Evolutionary conservation across 1,140 invertebrate genomes (phyloP).

Genomic region (Asbolus verrucosus): DNA sequence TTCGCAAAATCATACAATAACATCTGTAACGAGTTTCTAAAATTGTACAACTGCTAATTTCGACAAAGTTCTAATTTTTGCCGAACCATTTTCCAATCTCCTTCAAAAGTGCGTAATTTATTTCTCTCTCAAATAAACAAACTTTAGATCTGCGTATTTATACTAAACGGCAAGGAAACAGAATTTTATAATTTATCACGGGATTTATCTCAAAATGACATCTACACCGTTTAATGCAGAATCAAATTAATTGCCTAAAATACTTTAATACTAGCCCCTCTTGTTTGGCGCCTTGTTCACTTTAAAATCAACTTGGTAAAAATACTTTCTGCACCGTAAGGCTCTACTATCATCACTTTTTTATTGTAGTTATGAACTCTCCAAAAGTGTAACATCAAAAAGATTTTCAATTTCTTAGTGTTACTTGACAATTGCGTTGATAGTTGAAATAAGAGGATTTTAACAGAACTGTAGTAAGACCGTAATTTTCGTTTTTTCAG

Average conservation of each 20-base stretch:
- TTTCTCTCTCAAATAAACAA: constrained; percentile 39
- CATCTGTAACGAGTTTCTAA: constrained; percentile 24
- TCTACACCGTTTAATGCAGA: constrained; percentile 37
- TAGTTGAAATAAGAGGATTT: too few relatives aligned
- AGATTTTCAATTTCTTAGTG: too few relatives aligned
- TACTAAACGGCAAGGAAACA: constrained; percentile 35
- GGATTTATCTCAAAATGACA: constrained; percentile 36
- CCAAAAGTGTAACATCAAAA: too few relatives aligned
- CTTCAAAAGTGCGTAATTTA: constrained; percentile 33
- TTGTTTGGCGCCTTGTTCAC: constrained; percentile 34
- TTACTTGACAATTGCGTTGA: too few relatives aligned
- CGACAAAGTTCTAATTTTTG: constrained; percentile 9
- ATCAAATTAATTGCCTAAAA: constrained; percentile 39
- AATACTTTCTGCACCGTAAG: too few relatives aligned
- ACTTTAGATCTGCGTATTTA: constrained; percentile 37
- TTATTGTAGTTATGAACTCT: too few relatives aligned
- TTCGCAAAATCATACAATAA: constrained; percentile 10
- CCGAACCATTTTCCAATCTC: constrained; percentile 1
- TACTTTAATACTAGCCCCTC: constrained; percentile 26
- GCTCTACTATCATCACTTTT: too few relatives aligned
- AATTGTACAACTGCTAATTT: constrained; percentile 1
- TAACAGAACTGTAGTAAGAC: too few relatives aligned
- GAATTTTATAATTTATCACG: constrained; percentile 37
- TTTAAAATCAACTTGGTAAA: constrained; percentile 22
- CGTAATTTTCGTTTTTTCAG: too few relatives aligned